Base-by-base conservation (phyloP, 2,797 vertebrate species). In the Chrysocyon brachyurus region DNA sequence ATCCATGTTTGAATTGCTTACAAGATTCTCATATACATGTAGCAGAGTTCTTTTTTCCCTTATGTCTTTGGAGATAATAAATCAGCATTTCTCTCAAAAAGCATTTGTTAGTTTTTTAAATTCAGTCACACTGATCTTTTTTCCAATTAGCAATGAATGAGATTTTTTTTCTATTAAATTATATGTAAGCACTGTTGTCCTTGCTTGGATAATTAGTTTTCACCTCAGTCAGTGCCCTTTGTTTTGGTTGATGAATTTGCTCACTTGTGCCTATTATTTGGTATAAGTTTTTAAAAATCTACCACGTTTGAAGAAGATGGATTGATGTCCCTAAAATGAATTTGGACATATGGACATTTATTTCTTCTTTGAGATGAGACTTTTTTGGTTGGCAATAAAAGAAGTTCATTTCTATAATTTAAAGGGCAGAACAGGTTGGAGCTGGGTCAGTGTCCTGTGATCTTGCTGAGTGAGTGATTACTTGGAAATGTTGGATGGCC, bases 41-140 rank as follows among this genome's bases (percentile, higher is more conserved):
- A 92, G 2, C 61, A 40, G 54, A 6, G 15, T 66, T 77, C 94
- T 72, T 52, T 46, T 59, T 73, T 22, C 26, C 31, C 46, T 90
- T 79, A 66, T 78, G 40, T 87, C 22, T 49, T 90, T 92, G 54
- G 31, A 73, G 78, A 90, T 90, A 87, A 87, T 78, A 95, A 93
- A 91, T 73, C 56, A 94, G 40, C 26, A 78, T 87, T 94, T 96
- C 56, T 72, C 59, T 95, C 6, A 56, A 91, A 98, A 94, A 94
- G 16, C 21, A n/a, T 57, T 92, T 87, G 31, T 91, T 87, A 87
- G 81, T 36, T 81, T 88, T 91, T 75, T 28, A 33, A 86, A 88
- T 93, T 96, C 24, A 96, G 10, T 94, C 56, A 28, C 5, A 78
- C 14, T 22, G 10, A 56, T 66, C 59, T 96, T 68, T 90, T 49